Conservation (phyloP, 2,888 invertebrate genomes). For the Andrena dorsata region DNA sequence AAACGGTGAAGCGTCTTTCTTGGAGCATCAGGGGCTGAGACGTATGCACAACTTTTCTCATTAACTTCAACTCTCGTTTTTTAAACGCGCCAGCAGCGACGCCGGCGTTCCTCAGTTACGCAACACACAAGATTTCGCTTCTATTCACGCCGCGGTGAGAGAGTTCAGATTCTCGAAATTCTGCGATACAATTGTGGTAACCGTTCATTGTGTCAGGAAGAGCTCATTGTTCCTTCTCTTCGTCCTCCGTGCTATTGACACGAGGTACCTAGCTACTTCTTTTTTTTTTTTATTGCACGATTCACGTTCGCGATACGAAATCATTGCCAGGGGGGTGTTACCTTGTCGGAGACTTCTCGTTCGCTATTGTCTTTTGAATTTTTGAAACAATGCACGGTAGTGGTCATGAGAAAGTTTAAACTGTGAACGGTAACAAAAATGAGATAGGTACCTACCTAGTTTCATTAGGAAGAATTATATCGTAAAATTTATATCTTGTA, state of each 20-base stretch:
- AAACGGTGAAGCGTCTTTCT: conserved; percentile 10
- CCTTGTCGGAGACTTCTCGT: conserved; percentile 4
- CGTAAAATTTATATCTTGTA: too few relatives aligned
- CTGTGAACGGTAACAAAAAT: too few relatives aligned
- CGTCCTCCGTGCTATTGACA: conserved; percentile 2
- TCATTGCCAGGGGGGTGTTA: conserved; percentile 10
- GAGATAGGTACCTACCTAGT: too few relatives aligned
- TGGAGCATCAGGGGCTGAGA: conserved; percentile 6
- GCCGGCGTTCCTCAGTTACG: conserved; percentile 46
- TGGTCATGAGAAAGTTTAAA: too few relatives aligned
- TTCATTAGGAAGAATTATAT: too few relatives aligned
- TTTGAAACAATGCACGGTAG: not conserved
- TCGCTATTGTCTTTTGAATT: not conserved
- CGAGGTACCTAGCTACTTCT: not conserved
- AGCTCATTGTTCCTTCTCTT: conserved; percentile 37
- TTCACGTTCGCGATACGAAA: conserved; percentile 26
- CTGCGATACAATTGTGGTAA: conserved; percentile 50
- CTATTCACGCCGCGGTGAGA: conserved; percentile 63
- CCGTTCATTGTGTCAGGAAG: conserved; percentile 45
- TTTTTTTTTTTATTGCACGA: conserved; percentile 10
- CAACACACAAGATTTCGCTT: conserved; percentile 68
- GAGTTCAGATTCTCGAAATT: conserved; percentile 63
- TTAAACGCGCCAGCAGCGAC: conserved; percentile 35
- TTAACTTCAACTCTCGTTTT: conserved; percentile 66
- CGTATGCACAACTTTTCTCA: conserved; percentile 52